phyloP scores from a whole-genome alignment of 2,888 invertebrate species.

The Polydrusus tereticollis region DNA sequence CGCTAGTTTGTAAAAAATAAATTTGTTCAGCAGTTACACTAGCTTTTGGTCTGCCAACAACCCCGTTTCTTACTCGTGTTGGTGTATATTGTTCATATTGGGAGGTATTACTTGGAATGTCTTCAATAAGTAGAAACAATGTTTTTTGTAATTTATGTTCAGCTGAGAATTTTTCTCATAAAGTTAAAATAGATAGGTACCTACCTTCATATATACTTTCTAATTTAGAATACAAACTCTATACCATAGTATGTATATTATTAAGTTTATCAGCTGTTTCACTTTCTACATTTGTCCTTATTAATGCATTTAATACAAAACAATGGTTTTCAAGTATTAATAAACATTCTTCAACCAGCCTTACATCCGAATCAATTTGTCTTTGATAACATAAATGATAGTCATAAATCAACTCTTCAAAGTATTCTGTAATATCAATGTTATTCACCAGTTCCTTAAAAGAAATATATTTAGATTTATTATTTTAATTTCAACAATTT shows the following conservation, averaged over 20 bases:
- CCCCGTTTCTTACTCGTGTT: neutral
- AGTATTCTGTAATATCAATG: neutral
- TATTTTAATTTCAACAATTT: no score
- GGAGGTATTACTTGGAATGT: neutral
- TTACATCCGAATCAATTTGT: neutral
- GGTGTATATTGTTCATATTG: neutral
- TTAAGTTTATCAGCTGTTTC: neutral
- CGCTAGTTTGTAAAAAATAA: neutral
- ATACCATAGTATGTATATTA: neutral
- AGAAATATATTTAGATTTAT: no score
- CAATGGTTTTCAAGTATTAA: neutral
- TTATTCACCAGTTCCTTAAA: no score
- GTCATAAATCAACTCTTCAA: neutral
- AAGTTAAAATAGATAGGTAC: neutral
- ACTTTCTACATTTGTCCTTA: neutral
- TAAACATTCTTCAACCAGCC: neutral
- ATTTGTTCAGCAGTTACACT: neutral
- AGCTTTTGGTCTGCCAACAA: neutral
- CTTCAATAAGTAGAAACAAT: neutral
- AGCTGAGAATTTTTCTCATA: neutral
- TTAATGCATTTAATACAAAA: neutral
- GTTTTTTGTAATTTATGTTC: neutral
- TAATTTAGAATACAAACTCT: neutral
- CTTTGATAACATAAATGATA: neutral
- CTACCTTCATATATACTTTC: neutral